A percentile compares a stretch with the other conserved stretches of the same genome.
phyloP scores from a whole-genome alignment of 2,113 vertebrate genomes.

The Gymnarchus niloticus region DNA sequence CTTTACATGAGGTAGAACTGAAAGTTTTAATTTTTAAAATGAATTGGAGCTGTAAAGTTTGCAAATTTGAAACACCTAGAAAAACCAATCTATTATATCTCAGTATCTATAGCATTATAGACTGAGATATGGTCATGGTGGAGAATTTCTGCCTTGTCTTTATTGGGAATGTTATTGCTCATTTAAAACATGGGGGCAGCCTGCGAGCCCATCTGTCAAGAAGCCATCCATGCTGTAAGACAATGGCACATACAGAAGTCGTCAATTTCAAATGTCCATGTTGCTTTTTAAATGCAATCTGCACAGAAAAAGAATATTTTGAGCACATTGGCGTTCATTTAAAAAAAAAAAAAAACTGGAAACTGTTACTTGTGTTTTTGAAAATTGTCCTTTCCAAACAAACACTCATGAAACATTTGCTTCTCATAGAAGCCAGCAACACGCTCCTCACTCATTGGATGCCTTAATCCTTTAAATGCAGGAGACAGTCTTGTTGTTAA shows the following conservation, averaged over 20 bases:
- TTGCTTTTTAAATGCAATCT: conserved; percentile 22
- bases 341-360: conserved; percentile 21
- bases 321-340: conserved; percentile 35
- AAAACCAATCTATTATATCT: not conserved
- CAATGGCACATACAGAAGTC: not conserved
- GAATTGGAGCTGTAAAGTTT: conserved; percentile 11
- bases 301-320: conserved; percentile 33
- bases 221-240: not conserved
- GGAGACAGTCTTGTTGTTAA: not conserved
- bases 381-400: not conserved
- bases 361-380: not conserved
- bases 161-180: conserved; percentile 25
- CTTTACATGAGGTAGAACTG: too few species aligned
- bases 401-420: not conserved
- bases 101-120: conserved; percentile 20
- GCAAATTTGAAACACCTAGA: conserved; percentile 19
- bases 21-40: conserved; percentile 19
- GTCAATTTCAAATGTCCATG: conserved; percentile 15
- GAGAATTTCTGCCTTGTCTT: conserved; percentile 15
- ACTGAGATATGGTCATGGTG: not conserved
- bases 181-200: conserved; percentile 35
- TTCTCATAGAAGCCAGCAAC: not conserved
- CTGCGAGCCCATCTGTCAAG: not conserved
- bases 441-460: not conserved
- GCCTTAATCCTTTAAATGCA: not conserved